Base-by-base conservation (phyloP, 2,888 invertebrate species). In the Euspilapteryx auroguttella region DNA sequence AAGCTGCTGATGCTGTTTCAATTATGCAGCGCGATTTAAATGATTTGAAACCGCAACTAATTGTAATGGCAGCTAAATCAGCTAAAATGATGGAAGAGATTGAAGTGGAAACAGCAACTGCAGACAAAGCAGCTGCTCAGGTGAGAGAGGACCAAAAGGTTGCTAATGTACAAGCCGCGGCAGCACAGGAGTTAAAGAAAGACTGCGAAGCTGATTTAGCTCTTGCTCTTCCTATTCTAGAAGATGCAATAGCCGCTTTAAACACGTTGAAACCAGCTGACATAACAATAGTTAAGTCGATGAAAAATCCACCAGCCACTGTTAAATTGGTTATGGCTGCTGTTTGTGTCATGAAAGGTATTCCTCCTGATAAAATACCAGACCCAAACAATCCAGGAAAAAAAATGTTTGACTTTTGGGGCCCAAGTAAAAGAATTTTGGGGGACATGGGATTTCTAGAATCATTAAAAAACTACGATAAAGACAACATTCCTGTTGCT, bases 161-260 rank as follows among this genome's bases (percentile, higher is more conserved):
- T 7, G 95, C 93, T 3, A 93, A 92, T 45, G 81, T 83, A 28
- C 91, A 94, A 66, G 94, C 94, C 1, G 86, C 88, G 20, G 84
- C 85, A 14, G 88, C 94, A 0, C 86, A 89, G 53, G 85, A 83
- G 26, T 66, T 95, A 14, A 94, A 94, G 62, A 79, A 79, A 38
- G 96, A 96, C 55, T 96, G 95, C 55, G 94, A 95, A 69, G 88
- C 89, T 32, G 95, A 96, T 63, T 78, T 97, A 43, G 94, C 94
- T 1, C 81, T 87, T 43, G 92, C 92, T 4, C 79, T 93, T 36
- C 93, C 93, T 3, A 86, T 89, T 45, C 75, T 93, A 32, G 87
- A 90, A 59, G 85, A 83, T 43, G 84, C 85, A 5, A 76, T 82
- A 36, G 79, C 81, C 38, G 90, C 93, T 25, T 71, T 94, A 30